These are phyloP conservation scores for Synanceia verrucosa DNA, from an alignment of 2,797 vertebrate genomes.

Conservation along the genomic window DNA sequence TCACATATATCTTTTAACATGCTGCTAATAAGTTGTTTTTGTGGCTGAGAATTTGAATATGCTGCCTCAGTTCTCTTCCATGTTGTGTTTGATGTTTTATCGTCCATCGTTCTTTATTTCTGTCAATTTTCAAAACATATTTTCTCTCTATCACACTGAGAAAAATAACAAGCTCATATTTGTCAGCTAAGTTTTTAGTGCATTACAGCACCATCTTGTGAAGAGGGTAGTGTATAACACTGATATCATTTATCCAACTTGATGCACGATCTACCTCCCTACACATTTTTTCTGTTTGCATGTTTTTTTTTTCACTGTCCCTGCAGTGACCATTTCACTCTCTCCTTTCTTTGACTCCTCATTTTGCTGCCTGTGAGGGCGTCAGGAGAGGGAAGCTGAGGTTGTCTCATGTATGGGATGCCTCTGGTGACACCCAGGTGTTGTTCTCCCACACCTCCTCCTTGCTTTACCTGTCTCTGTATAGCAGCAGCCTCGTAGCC, in stretches of 20 bases:
- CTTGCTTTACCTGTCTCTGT: conserved; percentile 36
- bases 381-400: conserved; percentile 70
- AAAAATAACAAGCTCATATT: background rate
- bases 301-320: conserved; percentile 23
- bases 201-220: conserved; percentile 67
- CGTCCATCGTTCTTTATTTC: background rate
- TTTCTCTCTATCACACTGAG: background rate
- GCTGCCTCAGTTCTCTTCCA: background rate
- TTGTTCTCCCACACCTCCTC: conserved; percentile 30
- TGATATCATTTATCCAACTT: background rate
- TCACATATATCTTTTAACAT: background rate
- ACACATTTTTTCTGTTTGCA: conserved; percentile 34
- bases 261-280: background rate
- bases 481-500: conserved; percentile 46
- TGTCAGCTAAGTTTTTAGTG: conserved; percentile 17
- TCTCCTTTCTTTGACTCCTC: conserved; percentile 43
- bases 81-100: background rate
- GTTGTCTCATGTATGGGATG: conserved; percentile 77
- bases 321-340: conserved; percentile 27
- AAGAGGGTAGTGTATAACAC: conserved; percentile 1
- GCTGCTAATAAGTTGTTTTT: background rate
- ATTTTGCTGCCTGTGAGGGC: conserved; percentile 39
- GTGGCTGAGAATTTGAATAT: background rate
- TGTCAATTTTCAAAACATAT: background rate
- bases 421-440: conserved; percentile 78